Base-by-base conservation (phyloP, 2,797 vertebrate genomes). In the Sebastiscus albofasciatus region DNA sequence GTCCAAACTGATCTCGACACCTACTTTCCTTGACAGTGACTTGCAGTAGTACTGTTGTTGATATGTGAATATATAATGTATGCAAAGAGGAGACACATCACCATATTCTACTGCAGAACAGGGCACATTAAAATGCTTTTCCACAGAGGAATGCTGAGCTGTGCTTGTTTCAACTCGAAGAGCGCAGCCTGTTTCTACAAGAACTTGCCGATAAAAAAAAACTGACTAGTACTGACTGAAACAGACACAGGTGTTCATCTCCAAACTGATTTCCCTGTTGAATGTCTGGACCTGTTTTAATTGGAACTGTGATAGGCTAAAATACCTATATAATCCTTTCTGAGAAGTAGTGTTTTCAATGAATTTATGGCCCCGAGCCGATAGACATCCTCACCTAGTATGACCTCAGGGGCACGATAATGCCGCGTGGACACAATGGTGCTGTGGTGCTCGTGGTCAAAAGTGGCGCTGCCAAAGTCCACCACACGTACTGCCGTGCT, bases 371-470 rank as follows among this genome's bases (percentile, higher is more conserved):
- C 54, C n/a, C 55, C 18, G 16, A 52, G 22, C 49, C 34, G 14
- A 5, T 1, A 16, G 27, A 55, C 14, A 7, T 14, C 16, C 96
- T 94, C 84, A 99, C 99, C 98, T 39, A 99, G 89, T 71, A 99
- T 99, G 86, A 99, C 99, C 86, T 99, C 99, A 0, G 98, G 99
- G 2, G 98, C 97, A 1, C 99, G 94, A 90, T 99, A 99, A 81
- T 99, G 99, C 70, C 99, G 95, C 4, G 99, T 99, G 20, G 98
- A 99, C 54, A 99, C 98, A 0, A 99, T 99, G 27, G 99, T 99
- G 94, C 99, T 99, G 94, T 99, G 99, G 80, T 99, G 98, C 79
- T 99, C 99, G 0, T 99, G 97, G 90, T 99, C 98, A 56, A 99
- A 99, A 0, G 98, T 99, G 84, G 99, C 99, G 0, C 99, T 99